phyloP scores from a whole-genome alignment of 2,113 vertebrate species.

The Psettodes erumei region DNA sequence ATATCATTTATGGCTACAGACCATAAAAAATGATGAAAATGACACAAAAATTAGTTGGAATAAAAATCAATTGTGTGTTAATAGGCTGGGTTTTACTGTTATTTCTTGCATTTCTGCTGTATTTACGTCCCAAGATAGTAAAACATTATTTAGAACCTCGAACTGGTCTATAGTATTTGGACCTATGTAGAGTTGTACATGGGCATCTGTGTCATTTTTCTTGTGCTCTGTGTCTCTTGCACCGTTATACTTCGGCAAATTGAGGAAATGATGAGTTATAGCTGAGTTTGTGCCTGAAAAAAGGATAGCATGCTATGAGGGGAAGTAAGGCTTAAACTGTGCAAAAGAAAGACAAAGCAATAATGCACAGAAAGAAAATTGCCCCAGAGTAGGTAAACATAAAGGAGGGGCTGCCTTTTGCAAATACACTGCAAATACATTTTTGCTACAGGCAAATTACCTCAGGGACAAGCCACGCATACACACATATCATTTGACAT shows the following conservation, averaged over 20 bases:
- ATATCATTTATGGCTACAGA: not conserved
- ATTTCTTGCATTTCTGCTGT: not conserved
- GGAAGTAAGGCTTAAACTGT: not conserved
- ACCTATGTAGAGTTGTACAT: not conserved
- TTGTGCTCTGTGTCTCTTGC: not conserved
- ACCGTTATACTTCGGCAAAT: not conserved
- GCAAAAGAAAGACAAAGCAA: not conserved
- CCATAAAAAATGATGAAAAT: not conserved
- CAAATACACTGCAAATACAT: slow-evolving; percentile 40
- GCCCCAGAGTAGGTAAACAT: slow-evolving; percentile 48
- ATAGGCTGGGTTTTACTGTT: not conserved
- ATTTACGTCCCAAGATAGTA: not conserved
- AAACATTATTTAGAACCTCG: not conserved
- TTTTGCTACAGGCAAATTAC: slow-evolving; percentile 18
- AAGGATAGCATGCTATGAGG: not conserved
- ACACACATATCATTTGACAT: slow-evolving; percentile 20
- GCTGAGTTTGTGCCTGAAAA: not conserved
- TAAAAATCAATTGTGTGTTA: not conserved
- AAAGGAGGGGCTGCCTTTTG: slow-evolving; percentile 40
- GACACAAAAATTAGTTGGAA: not conserved
- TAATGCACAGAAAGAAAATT: not conserved
- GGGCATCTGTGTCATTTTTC: not conserved
- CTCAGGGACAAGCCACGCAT: slow-evolving; percentile 29
- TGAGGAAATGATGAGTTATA: not conserved
- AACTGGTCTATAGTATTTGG: not conserved